Percentiles rank a stretch among this genome's conserved stretches.
These are phyloP conservation scores for Lycaena phlaeas DNA, from an alignment of 2,888 invertebrate genomes.

Conservation along the genomic window DNA sequence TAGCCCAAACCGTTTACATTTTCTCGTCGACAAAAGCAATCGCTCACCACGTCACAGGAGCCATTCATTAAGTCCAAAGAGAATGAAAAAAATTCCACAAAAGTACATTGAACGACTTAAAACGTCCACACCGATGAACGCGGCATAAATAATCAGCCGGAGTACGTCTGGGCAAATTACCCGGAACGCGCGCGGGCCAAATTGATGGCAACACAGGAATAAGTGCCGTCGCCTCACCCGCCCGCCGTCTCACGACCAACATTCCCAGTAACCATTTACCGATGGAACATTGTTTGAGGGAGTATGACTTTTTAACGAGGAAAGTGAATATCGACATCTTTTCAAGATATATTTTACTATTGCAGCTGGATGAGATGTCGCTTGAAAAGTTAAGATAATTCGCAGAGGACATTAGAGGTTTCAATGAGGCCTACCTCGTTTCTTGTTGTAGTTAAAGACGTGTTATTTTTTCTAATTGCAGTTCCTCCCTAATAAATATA, in stretches of 20 bases:
- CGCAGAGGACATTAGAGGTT: no score
- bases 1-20: no score
- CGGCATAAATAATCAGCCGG: slow-evolving; percentile 54
- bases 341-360: no score
- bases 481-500: no score
- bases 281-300: neutral
- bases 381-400: no score
- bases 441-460: no score
- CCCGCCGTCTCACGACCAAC: slow-evolving; percentile 15
- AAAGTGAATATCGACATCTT: no score
- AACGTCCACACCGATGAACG: slow-evolving; percentile 46
- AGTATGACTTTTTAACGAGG: no score
- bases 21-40: neutral
- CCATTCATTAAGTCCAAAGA: slow-evolving; percentile 7
- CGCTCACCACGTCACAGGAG: neutral
- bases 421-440: no score
- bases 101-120: slow-evolving; percentile 13
- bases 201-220: slow-evolving; percentile 33
- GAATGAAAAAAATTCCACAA: slow-evolving; percentile 6
- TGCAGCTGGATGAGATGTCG: no score
- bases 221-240: slow-evolving; percentile 31
- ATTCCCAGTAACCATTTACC: slow-evolving; percentile 3
- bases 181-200: slow-evolving; percentile 44
- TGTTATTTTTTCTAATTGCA: no score
- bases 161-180: slow-evolving; percentile 60